Base-by-base conservation (phyloP, 2,797 vertebrate genomes). In the Poecilia gillii region DNA sequence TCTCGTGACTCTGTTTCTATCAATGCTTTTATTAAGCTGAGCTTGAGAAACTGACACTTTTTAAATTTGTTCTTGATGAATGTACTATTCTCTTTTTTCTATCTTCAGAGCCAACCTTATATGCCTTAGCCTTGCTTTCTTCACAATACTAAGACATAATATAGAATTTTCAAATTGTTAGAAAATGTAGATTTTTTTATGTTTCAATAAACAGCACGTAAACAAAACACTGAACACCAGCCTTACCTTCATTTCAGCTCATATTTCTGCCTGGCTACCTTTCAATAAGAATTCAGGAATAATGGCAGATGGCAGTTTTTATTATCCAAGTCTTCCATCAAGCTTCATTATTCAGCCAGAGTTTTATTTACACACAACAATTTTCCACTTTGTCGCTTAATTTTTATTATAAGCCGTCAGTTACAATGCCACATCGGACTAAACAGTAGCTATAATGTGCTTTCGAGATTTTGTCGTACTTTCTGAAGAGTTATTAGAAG, bases 351-450 rank as follows among this genome's bases (percentile, higher is more conserved):
- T 46, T 80, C 57, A 73, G 49, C 49, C 45, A 81, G 80, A 84
- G 64, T 82, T 72, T 86, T 90, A 91, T 89, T 91, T 91, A 87
- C 83, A 78, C 70, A 41, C 70, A 59, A 74, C 41, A 77, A 84
- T 89, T 90, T 92, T 81, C 78, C 77, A 85, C 87, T 90, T 85
- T 78, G 76, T 74, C 72, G 81, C 73, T 73, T 76, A 25, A 47
- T 71, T 85, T 84, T 85, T 83, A 89, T 87, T 75, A 82, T 73
- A 49, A 78, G 72, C 75, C 75, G 47, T 82, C 81, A 76, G 78
- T 8, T 45, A 14, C 23, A 83, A 45, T 83, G 72, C 53, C 76
- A 76, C 31, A 5, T 70, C 62, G 80, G 81, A 86, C 73, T 82
- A 76, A 81, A 73, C 33, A 9, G 57, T 41, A 57, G 39, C 53